Conservation (phyloP, 2,113 vertebrate genomes). For the Anhinga rufa region DNA sequence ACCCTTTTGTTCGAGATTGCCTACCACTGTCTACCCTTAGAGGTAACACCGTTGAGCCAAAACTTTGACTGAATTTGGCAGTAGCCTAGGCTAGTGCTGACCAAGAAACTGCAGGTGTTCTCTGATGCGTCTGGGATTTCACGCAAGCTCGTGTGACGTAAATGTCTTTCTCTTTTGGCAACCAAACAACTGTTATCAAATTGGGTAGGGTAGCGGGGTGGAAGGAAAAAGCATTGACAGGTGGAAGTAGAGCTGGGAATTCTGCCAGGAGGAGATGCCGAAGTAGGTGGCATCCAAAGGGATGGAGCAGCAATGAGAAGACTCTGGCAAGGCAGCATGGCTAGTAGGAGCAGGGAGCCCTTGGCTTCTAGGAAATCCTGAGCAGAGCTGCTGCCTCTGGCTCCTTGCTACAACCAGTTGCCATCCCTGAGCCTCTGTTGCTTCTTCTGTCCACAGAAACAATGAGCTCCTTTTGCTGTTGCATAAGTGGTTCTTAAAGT, state of each 20-base stretch:
- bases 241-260: not conserved
- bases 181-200: not conserved
- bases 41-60: not conserved
- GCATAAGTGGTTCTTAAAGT: not conserved
- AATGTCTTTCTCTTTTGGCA: not conserved
- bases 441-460: not conserved
- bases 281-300: not conserved
- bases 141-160: rapidly evolving
- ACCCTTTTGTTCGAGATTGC: not conserved
- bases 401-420: not conserved
- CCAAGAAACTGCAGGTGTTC: not conserved
- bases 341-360: not conserved
- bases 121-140: not conserved
- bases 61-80: not conserved
- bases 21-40: not conserved
- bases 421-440: not conserved
- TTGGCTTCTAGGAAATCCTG: not conserved
- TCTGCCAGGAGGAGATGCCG: not conserved
- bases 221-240: not conserved
- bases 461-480: not conserved
- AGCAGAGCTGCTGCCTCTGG: not conserved
- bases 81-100: not conserved
- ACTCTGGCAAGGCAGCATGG: not conserved
- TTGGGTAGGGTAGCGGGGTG: not conserved
- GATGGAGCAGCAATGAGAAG: not conserved